Base-by-base conservation (phyloP, 2,797 vertebrate species). In the Anguilla megastoma region DNA sequence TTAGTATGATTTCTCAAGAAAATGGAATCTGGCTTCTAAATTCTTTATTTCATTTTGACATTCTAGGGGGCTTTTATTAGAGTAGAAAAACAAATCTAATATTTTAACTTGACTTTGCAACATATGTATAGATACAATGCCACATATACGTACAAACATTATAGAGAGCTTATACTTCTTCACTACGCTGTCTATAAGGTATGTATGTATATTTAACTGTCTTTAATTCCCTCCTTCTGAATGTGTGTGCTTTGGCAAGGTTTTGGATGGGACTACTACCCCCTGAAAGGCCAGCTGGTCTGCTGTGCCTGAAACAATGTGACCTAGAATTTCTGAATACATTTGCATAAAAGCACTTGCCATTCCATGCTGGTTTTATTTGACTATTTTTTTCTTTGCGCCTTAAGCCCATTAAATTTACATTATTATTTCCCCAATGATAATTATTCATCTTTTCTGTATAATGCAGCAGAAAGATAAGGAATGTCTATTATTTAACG, bases 311-410 rank as follows among this genome's bases (percentile, higher is more conserved):
- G 63, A 69, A 69, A 16, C 24, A 69, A 69, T 69, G n/a, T 66
- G 63, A 66, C 63, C 63, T 66, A 69, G 24, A 69, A 69, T 69
- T 69, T 69, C 24, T 69, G 63, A 69, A 69, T 69, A 69, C 8
- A 69, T 69, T 69, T 69, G n/a, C 63, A n/a, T 69, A 69, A 69
- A 69, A 69, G 63, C 63, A 69, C n/a, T 27, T 69, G 24, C 60
- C 63, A 69, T 27, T 69, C n/a, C 24, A 69, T 69, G 24, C 63
- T 69, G 1, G 24, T 27, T n/a, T 27, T 27, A 69, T 27, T 69
- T n/a, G 4, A 27, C 24, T 0, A 27, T 27, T 58, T 58, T 52
- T 16, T 58, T 54, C 60, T 63, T 63, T 63, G 60, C 1, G 7
- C 2, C 24, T 69, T 69, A 41, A 83, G 36, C 2, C 41, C 33